These are phyloP conservation scores for Melanogrammus aeglefinus DNA, from an alignment of 2,797 vertebrate species.

Conservation along the genomic window DNA sequence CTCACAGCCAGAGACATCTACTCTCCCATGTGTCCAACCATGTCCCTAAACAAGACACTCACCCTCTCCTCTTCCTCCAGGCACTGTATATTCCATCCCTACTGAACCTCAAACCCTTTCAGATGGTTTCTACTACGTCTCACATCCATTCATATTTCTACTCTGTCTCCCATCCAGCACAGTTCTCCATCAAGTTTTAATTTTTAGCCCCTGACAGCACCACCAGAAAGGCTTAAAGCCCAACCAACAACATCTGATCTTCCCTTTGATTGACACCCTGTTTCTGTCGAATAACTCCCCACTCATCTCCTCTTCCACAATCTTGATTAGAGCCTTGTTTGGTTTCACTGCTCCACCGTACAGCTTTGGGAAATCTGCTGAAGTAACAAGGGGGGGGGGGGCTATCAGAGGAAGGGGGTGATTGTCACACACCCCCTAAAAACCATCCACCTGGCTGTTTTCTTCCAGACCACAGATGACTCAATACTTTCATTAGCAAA, in stretches of 20 bases:
- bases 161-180: conserved; percentile 10
- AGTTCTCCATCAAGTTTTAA: conserved; percentile 8
- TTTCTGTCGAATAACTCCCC: neutral
- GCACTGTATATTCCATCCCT: conserved; percentile 22
- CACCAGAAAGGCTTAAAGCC: neutral
- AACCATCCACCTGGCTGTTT: neutral
- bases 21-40: neutral
- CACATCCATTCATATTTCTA: conserved; percentile 17
- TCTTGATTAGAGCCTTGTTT: neutral
- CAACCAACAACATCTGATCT: neutral
- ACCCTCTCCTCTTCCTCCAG: conserved; percentile 17
- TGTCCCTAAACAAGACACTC: neutral
- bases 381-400: neutral
- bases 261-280: neutral
- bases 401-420: neutral
- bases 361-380: neutral
- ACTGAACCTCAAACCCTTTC: neutral
- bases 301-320: neutral
- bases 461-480: neutral
- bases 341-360: neutral
- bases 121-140: conserved; percentile 11
- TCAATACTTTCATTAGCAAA: neutral
- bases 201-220: neutral
- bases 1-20: neutral
- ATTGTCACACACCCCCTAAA: neutral